These are phyloP conservation scores for Hypomecis punctinalis DNA, from an alignment of 2,888 invertebrate genomes.

Conservation along the genomic window DNA sequence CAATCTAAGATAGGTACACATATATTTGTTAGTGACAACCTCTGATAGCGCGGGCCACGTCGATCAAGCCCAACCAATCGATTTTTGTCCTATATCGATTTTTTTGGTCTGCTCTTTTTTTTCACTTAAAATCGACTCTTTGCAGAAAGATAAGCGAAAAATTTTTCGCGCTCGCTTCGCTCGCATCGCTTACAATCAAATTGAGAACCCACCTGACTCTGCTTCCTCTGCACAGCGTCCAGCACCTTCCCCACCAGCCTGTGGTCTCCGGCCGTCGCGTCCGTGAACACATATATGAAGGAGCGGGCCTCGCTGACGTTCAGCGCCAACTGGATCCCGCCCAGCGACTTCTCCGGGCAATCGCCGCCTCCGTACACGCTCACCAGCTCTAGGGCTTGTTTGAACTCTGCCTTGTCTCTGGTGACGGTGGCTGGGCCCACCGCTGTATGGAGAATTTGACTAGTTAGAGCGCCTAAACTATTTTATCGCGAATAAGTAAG, in stretches of 20 bases:
- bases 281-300: constrained; percentile 91
- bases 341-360: constrained; percentile 89
- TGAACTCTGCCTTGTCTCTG: constrained; percentile 85
- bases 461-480: neutral
- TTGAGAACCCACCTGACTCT: constrained; percentile 89
- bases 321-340: constrained; percentile 88
- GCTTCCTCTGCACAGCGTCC: constrained; percentile 88
- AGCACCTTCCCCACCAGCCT: constrained; percentile 86
- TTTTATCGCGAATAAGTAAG: no score
- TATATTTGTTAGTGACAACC: no score
- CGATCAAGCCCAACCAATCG: no score
- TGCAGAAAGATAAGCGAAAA: no score
- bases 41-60: no score
- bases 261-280: constrained; percentile 89
- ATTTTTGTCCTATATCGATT: no score
- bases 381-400: constrained; percentile 82
- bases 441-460: constrained; percentile 61
- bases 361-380: constrained; percentile 89
- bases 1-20: no score
- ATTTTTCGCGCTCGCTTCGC: no score
- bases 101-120: no score
- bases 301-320: constrained; percentile 87
- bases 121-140: no score
- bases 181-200: no score
- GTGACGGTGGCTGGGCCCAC: constrained; percentile 88